Evolutionary conservation across 2,113 vertebrate species (phyloP).

Genomic region (Phaethon lepturus): DNA sequence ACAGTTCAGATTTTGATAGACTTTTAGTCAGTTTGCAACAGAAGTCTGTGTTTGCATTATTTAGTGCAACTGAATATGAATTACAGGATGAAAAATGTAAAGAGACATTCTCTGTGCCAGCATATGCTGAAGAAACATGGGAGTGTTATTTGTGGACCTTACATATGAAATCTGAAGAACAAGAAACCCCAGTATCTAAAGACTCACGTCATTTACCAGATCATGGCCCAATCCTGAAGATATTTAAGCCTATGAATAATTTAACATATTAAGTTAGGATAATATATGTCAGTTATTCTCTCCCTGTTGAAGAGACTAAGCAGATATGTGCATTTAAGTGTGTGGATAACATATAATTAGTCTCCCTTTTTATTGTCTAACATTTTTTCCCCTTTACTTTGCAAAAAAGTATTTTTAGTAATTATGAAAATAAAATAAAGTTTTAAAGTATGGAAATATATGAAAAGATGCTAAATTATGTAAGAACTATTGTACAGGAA

Average conservation of each 20-base stretch:
- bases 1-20: slow-evolving; percentile 34
- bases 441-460: not conserved
- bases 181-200: not conserved
- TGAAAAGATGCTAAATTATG: not conserved
- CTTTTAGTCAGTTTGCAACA: slow-evolving; percentile 7
- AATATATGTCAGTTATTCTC: not conserved
- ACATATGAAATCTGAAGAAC: not conserved
- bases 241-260: not conserved
- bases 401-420: not conserved
- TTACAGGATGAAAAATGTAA: slow-evolving; percentile 11
- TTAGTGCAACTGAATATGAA: slow-evolving; percentile 29
- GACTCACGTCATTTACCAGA: not conserved
- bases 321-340: not conserved
- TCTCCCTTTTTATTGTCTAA: not conserved
- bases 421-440: not conserved
- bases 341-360: not conserved
- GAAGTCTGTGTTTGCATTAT: slow-evolving; percentile 47
- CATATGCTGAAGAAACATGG: not conserved
- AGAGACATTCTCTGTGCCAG: not conserved
- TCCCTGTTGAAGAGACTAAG: not conserved
- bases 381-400: not conserved
- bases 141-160: not conserved
- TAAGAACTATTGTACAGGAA: not conserved
- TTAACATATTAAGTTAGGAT: not conserved
- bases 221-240: not conserved